Conservation (phyloP, 2,888 invertebrate genomes). For the Agrotis segetum region DNA sequence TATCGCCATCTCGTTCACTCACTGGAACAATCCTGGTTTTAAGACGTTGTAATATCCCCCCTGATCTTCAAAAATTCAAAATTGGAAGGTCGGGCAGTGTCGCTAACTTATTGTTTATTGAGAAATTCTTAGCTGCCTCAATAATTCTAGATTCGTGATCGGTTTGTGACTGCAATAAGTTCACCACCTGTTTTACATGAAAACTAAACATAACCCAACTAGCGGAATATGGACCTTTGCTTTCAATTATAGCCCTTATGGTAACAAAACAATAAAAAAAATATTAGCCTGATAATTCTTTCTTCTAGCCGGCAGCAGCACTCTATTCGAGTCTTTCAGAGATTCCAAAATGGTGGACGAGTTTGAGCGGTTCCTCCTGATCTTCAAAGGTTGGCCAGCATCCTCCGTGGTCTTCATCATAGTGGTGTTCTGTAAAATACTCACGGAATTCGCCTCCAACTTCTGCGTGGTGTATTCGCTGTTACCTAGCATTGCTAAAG, state of each 20-base stretch:
- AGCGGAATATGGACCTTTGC: not conserved
- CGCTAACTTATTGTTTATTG: too few relatives aligned
- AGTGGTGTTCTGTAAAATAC: slow-evolving; percentile 76
- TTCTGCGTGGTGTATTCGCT: slow-evolving; percentile 72
- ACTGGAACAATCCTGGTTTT: too few relatives aligned
- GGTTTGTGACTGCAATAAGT: too few relatives aligned
- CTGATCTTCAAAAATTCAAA: too few relatives aligned
- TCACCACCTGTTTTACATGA: too few relatives aligned
- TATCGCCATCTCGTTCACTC: too few relatives aligned
- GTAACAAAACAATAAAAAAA: too few relatives aligned
- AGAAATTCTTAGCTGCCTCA: too few relatives aligned
- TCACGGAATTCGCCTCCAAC: slow-evolving; percentile 79
- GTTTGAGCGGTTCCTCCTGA: slow-evolving; percentile 73
- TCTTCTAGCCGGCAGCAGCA: slow-evolving; percentile 73
- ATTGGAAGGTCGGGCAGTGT: too few relatives aligned
- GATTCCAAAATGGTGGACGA: slow-evolving; percentile 77
- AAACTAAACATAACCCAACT: too few relatives aligned
- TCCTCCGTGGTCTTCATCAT: slow-evolving; percentile 71
- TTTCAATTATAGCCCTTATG: not conserved
- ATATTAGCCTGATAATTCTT: not conserved
- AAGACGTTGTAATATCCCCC: too few relatives aligned
- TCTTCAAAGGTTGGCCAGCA: slow-evolving; percentile 72
- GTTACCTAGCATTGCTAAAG: slow-evolving; percentile 75
- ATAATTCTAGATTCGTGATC: too few relatives aligned
- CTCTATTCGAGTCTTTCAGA: slow-evolving; percentile 76